Conservation (phyloP, 2,113 vertebrate genomes). For the Onychostoma macrolepis region DNA sequence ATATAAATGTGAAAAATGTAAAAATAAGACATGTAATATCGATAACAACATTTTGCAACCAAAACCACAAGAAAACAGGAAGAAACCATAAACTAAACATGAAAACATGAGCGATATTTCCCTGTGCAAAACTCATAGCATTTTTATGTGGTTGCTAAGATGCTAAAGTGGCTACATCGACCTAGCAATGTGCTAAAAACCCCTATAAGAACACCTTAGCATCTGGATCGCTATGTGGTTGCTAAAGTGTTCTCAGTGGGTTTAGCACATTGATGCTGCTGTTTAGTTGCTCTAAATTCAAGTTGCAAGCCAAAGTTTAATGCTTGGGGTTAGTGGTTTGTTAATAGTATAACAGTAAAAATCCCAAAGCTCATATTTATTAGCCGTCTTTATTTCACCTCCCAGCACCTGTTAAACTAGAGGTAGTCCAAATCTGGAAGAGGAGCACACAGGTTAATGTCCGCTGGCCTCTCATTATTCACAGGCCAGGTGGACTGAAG, state of each 20-base stretch:
- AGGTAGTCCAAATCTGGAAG: conserved; percentile 1
- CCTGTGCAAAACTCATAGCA: background rate
- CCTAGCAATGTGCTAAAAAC: background rate
- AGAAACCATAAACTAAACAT: no score
- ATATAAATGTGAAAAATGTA: no score
- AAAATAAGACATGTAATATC: no score
- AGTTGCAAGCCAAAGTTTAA: background rate
- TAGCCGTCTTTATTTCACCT: conserved; percentile 28
- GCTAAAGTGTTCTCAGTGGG: no score
- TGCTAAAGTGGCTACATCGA: background rate
- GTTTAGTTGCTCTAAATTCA: background rate
- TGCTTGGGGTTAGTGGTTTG: background rate
- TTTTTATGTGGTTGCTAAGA: background rate
- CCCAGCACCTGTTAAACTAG: background rate
- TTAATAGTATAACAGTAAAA: conserved; percentile 7
- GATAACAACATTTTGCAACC: no score
- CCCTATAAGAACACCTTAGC: no score
- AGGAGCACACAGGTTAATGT: conserved; percentile 44
- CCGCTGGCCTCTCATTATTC: conserved; percentile 39
- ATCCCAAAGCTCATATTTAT: background rate
- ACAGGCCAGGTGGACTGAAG: conserved; percentile 30
- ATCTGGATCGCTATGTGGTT: no score
- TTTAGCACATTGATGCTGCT: no score
- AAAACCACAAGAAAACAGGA: no score
- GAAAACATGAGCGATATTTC: background rate